Percentiles rank a stretch among this genome's conserved stretches.
Evolutionary conservation across 2,888 invertebrate species (phyloP).

Genomic region (Diaprepes abbreviatus): DNA sequence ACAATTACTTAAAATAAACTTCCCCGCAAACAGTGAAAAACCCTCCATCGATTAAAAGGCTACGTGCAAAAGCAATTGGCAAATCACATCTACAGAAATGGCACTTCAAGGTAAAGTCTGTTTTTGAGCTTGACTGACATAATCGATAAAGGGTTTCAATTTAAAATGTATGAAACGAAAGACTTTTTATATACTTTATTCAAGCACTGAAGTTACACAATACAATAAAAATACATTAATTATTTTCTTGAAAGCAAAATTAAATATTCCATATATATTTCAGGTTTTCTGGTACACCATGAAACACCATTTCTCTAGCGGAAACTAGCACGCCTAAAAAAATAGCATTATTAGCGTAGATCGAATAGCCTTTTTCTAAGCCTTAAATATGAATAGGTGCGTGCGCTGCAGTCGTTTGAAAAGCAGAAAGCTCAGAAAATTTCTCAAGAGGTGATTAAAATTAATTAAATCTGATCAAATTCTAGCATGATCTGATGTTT

Average conservation of each 20-base stretch:
- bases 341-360: background rate
- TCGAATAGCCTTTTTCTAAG: too few species aligned
- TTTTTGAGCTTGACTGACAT: constrained; percentile 24
- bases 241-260: background rate
- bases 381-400: too few species aligned
- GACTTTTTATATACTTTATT: constrained; percentile 24
- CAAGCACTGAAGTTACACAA: constrained; percentile 21
- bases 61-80: constrained; percentile 6
- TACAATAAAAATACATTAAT: constrained; percentile 25
- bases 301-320: constrained; percentile 45
- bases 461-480: too few species aligned
- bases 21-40: constrained; percentile 20
- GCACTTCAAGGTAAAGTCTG: constrained; percentile 56
- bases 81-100: constrained; percentile 54
- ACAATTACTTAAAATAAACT: too few species aligned
- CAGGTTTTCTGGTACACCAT: constrained; percentile 19
- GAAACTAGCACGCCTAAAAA: constrained; percentile 44
- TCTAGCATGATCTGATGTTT: too few species aligned
- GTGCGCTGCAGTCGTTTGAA: too few species aligned
- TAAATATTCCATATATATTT: background rate
- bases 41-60: constrained; percentile 50
- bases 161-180: constrained; percentile 10
- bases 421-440: too few species aligned
- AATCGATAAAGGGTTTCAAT: constrained; percentile 58
- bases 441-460: too few species aligned